Base-by-base conservation (phyloP, 2,797 vertebrate species). In the Muscicapa striata region DNA sequence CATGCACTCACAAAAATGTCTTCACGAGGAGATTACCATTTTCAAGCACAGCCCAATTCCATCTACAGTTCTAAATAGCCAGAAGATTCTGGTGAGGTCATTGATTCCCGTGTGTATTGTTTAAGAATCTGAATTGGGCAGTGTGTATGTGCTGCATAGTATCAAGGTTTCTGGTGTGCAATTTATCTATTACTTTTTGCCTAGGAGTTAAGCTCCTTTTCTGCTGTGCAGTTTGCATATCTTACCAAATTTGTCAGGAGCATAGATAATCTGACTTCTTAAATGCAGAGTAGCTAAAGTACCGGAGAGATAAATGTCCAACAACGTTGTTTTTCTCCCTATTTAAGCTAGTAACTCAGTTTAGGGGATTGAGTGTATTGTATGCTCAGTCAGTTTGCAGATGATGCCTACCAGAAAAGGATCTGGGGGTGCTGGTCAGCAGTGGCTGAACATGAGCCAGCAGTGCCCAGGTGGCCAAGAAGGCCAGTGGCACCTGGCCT, bases 361-460 rank as follows among this genome's bases (percentile, higher is more conserved):
- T 6, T 9, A 41, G 13, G 15, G 30, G 9, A 8, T 15, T 4
- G 3, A 36, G 22, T 77, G 7, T 38, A 12, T 11, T 38, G 38
- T 30, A 36, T 1, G 1, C 13, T 78, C 34, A 68, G 21, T 41
- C 26, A 72, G 30, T 66, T 59, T 72, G 18, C 19, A 54, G 46
- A 32, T 32, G 15, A 41, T 46, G 18, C 9, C 6, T 17, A 38
- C 13, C 38, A 23, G 21, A 26, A 34, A 83, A 89, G 7, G 20
- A 49, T 12, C 8, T 18, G 29, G 10, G 2, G 3, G 2, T 70
- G 51, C 29, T 63, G n/a, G 38, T 26, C 1, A 1, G 1, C 21
- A 48, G 40, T 2, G 4, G 4, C 36, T 51, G 49, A 58, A 22
- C n/a, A 11, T 4, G 78, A 69, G 10, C 11, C n/a, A 57, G 10